Evolutionary conservation across 2,797 vertebrate species (phyloP).

Genomic region (Fistularia commersonii): DNA sequence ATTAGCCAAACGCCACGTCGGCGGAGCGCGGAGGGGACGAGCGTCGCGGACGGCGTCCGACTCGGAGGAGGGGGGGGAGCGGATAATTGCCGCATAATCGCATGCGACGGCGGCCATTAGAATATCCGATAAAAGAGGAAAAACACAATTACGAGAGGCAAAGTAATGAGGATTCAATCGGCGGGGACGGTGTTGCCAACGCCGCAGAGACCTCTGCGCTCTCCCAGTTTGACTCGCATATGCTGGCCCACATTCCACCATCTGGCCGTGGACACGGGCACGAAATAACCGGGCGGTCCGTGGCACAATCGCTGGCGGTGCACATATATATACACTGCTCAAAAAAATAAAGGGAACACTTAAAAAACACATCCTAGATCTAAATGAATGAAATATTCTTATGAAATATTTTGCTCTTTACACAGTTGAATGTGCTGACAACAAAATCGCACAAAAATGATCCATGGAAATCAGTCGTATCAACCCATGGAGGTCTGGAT

Average conservation of each 20-base stretch:
- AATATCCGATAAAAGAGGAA: conserved; percentile 57
- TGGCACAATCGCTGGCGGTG: conserved; percentile 35
- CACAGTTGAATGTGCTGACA: too few relatives aligned
- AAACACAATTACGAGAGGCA: conserved; percentile 67
- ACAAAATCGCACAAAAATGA: too few relatives aligned
- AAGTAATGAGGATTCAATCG: conserved; percentile 71
- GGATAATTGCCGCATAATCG: conserved; percentile 76
- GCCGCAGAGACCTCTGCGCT: conserved; percentile 56
- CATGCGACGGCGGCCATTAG: conserved; percentile 70
- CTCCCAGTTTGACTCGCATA: conserved; percentile 69
- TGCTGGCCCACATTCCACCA: conserved; percentile 68
- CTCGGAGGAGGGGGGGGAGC: conserved; percentile 64
- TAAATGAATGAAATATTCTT: too few relatives aligned
- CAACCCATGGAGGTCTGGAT: too few relatives aligned
- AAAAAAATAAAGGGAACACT: too few relatives aligned
- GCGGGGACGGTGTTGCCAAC: conserved; percentile 53
- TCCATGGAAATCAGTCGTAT: too few relatives aligned
- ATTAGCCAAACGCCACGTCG: conserved; percentile 38
- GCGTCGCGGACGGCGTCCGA: conserved; percentile 54
- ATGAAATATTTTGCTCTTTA: too few relatives aligned
- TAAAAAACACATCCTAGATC: too few relatives aligned
- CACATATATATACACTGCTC: too few relatives aligned
- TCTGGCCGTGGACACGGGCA: conserved; percentile 62
- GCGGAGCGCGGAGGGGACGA: too few relatives aligned
- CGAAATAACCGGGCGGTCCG: conserved; percentile 48